Percentiles rank a stretch among this genome's conserved stretches.
Evolutionary conservation across 2,797 vertebrate genomes (phyloP).

Genomic region (Amblyopsis hoosieri): DNA sequence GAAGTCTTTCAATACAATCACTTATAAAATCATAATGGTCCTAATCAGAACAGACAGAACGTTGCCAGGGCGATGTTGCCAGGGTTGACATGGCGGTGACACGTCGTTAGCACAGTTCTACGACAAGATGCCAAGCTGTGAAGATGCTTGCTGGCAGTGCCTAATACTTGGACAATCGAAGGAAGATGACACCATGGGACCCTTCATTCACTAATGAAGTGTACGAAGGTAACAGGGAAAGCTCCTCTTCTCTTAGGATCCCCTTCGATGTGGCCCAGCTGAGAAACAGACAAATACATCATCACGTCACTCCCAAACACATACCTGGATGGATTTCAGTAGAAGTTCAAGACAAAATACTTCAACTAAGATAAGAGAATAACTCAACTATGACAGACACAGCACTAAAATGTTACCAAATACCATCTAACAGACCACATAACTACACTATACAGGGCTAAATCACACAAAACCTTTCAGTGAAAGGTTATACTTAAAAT

Average conservation of each 20-base stretch:
- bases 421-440: conserved; percentile 23
- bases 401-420: conserved; percentile 17
- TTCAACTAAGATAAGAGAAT: not conserved
- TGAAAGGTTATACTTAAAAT: conserved; percentile 10
- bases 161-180: conserved; percentile 8
- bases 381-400: conserved; percentile 10
- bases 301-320: conserved; percentile 2
- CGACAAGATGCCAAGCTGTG: conserved; percentile 13
- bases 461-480: conserved; percentile 26
- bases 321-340: not conserved
- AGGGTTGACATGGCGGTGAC: conserved; percentile 13
- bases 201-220: conserved; percentile 91
- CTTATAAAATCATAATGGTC: conserved; percentile 26
- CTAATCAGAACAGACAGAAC: conserved; percentile 32
- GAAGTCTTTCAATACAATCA: conserved; percentile 63
- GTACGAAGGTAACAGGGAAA: conserved; percentile 96
- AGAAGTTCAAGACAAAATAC: not conserved
- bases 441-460: conserved; percentile 19
- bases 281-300: conserved; percentile 30
- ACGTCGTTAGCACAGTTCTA: conserved; percentile 13
- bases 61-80: conserved; percentile 8
- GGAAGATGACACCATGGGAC: not conserved
- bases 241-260: conserved; percentile 92
- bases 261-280: conserved; percentile 98
- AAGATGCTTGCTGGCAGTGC: not conserved